phyloP scores from a whole-genome alignment of 1,140 invertebrate species.

The Adoxophyes honmai region DNA sequence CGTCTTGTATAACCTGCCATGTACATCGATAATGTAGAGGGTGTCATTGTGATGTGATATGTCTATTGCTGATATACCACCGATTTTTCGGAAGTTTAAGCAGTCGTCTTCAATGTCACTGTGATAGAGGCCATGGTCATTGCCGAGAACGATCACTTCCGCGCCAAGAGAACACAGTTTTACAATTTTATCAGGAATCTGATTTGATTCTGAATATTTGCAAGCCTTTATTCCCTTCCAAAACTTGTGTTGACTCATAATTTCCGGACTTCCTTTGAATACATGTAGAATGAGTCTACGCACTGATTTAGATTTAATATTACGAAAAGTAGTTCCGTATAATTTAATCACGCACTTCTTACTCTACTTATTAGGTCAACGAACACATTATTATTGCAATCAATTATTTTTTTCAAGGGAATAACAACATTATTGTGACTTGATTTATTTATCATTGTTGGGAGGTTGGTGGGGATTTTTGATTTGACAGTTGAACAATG shows the following conservation, averaged over 20 bases:
- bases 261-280: conserved; percentile 40
- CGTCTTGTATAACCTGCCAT: conserved; percentile 80
- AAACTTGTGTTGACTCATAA: conserved; percentile 69
- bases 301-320: conserved; percentile 14
- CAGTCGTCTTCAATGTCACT: conserved; percentile 54
- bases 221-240: conserved; percentile 63
- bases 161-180: conserved; percentile 62
- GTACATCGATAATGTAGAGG: conserved; percentile 80
- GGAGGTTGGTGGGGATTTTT: conserved; percentile 5
- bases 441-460: conserved; percentile 13
- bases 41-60: conserved; percentile 79
- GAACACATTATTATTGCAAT: conserved; percentile 7
- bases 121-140: conserved; percentile 67
- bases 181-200: conserved; percentile 65
- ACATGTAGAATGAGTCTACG: conserved; percentile 45
- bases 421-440: conserved; percentile 11
- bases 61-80: conserved; percentile 76
- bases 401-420: conserved; percentile 12
- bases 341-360: conserved; percentile 4
- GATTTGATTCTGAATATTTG: conserved; percentile 47
- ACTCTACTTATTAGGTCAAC: conserved; percentile 3
- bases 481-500: conserved; percentile 8
- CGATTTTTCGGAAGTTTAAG: conserved; percentile 59
- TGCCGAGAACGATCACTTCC: conserved; percentile 66
- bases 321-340: neutral